phyloP scores from a whole-genome alignment of 2,888 invertebrate genomes.

The Amphipoea lucens region DNA sequence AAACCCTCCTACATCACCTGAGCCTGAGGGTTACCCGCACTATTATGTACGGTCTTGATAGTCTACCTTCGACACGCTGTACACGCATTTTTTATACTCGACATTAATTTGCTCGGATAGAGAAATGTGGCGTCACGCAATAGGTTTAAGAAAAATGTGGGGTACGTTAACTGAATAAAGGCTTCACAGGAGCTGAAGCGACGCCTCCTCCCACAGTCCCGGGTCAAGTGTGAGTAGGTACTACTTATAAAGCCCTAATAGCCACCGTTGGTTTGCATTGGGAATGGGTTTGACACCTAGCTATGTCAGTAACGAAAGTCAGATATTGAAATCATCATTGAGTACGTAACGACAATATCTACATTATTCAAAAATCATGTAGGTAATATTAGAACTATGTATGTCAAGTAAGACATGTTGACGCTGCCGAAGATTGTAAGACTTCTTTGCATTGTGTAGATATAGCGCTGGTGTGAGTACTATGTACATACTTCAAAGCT shows the following conservation, averaged over 20 bases:
- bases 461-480: too few relatives aligned
- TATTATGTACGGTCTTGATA: conserved; percentile 66
- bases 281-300: background rate
- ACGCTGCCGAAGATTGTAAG: background rate
- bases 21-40: conserved; percentile 50
- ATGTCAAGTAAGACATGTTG: background rate
- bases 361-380: background rate
- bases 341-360: background rate
- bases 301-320: too few relatives aligned
- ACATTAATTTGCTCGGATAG: conserved; percentile 36
- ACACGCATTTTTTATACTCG: conserved; percentile 41
- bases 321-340: background rate
- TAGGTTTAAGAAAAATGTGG: conserved; percentile 15
- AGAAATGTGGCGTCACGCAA: conserved; percentile 35
- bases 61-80: conserved; percentile 53
- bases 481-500: too few relatives aligned
- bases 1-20: conserved; percentile 67
- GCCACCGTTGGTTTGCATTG: background rate
- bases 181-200: background rate
- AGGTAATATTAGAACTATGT: background rate
- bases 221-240: background rate
- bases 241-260: background rate
- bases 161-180: conserved; percentile 8
- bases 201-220: background rate
- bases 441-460: background rate